Conservation (phyloP, 2,888 invertebrate genomes). For the Cantharis rufa region DNA sequence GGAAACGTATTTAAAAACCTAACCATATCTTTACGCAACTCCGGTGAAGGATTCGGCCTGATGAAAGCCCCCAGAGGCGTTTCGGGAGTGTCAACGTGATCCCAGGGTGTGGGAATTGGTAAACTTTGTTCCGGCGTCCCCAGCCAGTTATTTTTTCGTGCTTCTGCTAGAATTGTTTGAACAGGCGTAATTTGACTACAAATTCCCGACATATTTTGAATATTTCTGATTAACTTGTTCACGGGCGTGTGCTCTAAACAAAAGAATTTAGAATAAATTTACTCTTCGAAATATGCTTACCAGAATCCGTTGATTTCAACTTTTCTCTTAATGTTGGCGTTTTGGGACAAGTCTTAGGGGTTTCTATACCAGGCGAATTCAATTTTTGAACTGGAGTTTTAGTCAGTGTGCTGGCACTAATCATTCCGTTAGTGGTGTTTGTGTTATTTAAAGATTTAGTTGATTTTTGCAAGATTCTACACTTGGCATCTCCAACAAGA, state of each 20-base stretch:
- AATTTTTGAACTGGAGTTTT: not conserved
- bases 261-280: not conserved
- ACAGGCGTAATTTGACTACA: slow-evolving; percentile 50
- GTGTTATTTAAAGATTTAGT: not conserved
- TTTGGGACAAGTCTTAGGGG: not conserved
- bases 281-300: not conserved
- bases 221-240: slow-evolving; percentile 8
- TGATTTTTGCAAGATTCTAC: slow-evolving; percentile 40
- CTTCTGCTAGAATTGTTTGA: slow-evolving; percentile 49
- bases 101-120: slow-evolving; percentile 48
- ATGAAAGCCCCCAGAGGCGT: slow-evolving; percentile 61
- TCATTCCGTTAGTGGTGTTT: not conserved
- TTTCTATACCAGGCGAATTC: not conserved
- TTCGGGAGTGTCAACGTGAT: slow-evolving; percentile 59
- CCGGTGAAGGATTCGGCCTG: slow-evolving; percentile 57
- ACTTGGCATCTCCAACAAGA: slow-evolving; percentile 64
- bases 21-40: slow-evolving; percentile 58
- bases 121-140: slow-evolving; percentile 39
- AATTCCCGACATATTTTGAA: not conserved
- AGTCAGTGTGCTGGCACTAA: not conserved
- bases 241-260: slow-evolving; percentile 7
- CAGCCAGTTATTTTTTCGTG: slow-evolving; percentile 42
- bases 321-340: not conserved
- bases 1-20: slow-evolving; percentile 59
- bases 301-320: not conserved